Conservation (phyloP, 2,797 vertebrate species). For the Coilia nasus region DNA sequence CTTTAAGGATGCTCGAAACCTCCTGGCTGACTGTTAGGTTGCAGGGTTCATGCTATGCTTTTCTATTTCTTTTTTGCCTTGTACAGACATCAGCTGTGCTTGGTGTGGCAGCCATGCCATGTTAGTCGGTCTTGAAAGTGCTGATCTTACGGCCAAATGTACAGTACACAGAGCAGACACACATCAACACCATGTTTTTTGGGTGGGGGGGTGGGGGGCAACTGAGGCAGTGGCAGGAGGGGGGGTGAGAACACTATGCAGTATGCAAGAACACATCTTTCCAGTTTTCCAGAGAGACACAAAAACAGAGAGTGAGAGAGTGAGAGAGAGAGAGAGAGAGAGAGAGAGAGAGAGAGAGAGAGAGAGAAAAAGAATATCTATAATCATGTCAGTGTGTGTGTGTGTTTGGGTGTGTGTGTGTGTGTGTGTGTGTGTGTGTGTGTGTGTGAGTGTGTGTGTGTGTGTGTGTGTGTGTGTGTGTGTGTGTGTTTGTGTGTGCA, state of each 20-base stretch:
- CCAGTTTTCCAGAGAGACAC: conserved; percentile 41
- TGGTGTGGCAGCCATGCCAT: conserved; percentile 58
- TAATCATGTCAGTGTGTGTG: conserved; percentile 27
- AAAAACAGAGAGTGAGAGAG: conserved; percentile 41
- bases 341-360: conserved; percentile 41
- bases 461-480: neutral
- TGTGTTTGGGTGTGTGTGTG: conserved; percentile 26
- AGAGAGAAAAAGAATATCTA: conserved; percentile 51
- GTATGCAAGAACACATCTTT: conserved; percentile 56
- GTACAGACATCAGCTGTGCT: conserved; percentile 61
- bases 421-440: conserved; percentile 33
- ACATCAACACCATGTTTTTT: conserved; percentile 46
- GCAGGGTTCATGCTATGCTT: conserved; percentile 75
- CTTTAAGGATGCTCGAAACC: conserved; percentile 81
- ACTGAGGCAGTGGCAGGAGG: conserved; percentile 40
- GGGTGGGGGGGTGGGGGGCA: no score
- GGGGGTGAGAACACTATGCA: conserved; percentile 61
- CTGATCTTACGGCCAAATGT: conserved; percentile 60
- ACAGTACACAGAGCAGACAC: conserved; percentile 66
- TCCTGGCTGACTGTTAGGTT: conserved; percentile 80
- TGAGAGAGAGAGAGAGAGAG: conserved; percentile 51
- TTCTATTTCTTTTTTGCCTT: conserved; percentile 75
- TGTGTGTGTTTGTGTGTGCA: neutral
- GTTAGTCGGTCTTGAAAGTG: conserved; percentile 66
- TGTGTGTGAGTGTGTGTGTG: neutral